Evolutionary conservation across 30 jellyfish, hydroid and myxozoan genomes (phyloP).

Genomic region (Pseudorhiza aurosa): DNA sequence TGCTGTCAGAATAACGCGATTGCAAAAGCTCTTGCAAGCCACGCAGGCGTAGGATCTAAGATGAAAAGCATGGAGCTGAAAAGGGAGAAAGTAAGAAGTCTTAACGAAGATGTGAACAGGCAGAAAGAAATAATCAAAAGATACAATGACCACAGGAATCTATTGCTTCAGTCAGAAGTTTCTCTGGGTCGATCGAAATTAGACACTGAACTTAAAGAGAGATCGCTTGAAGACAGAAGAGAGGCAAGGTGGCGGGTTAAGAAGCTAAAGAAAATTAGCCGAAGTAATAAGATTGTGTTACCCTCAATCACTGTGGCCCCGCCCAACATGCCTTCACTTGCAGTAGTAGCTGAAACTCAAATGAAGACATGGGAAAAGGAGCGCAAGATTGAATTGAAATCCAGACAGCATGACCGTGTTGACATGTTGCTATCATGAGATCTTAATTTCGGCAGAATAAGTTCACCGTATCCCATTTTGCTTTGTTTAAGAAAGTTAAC

Average conservation of each 20-base stretch:
- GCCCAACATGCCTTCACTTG: constrained; percentile 49
- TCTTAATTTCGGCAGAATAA: not conserved
- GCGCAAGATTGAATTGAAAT: constrained; percentile 37
- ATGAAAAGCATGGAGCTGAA: constrained; percentile 7
- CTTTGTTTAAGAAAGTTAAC: no score
- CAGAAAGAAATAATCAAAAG: constrained; percentile 58
- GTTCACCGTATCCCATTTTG: no score
- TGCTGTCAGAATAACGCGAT: constrained; percentile 59
- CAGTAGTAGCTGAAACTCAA: constrained; percentile 60
- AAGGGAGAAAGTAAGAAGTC: not conserved
- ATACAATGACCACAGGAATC: constrained; percentile 41
- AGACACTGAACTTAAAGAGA: constrained; percentile 15
- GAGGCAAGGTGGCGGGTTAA: constrained; percentile 47
- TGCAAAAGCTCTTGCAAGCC: constrained; percentile 54
- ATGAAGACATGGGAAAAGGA: constrained; percentile 39
- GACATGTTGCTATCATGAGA: constrained; percentile 14
- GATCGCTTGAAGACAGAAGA: constrained; percentile 4
- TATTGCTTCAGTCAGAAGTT: constrained; percentile 43
- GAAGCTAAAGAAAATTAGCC: not conserved
- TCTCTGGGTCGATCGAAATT: constrained; percentile 52
- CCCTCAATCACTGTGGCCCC: constrained; percentile 52
- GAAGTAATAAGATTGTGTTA: not conserved
- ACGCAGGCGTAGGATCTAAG: constrained; percentile 6
- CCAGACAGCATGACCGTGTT: constrained; percentile 60
- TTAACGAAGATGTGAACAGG: constrained; percentile 9